phyloP scores from a whole-genome alignment of 2,888 invertebrate genomes.

The Leucophora obtusa region DNA sequence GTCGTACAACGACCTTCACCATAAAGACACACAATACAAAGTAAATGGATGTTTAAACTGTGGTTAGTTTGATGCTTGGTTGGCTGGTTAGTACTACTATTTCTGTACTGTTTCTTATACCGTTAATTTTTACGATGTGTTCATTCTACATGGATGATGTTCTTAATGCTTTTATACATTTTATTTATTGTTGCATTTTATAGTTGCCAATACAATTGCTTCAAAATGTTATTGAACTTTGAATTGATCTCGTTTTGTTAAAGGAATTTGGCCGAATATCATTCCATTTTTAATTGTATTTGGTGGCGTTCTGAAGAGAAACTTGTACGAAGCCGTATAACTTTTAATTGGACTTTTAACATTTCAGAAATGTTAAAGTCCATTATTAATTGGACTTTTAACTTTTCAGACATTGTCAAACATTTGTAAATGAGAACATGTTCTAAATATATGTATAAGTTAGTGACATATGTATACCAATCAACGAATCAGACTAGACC shows the following conservation, averaged over 20 bases:
- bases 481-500: conserved; percentile 1
- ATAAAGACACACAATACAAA: conserved; percentile 33
- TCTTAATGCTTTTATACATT: conserved; percentile 9
- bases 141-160: conserved; percentile 13
- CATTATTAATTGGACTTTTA: conserved; percentile 56
- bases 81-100: conserved; percentile 1
- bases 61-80: conserved; percentile 15
- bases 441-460: background rate
- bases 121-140: conserved; percentile 50
- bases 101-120: conserved; percentile 38
- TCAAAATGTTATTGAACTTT: conserved; percentile 34
- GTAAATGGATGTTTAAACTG: conserved; percentile 19
- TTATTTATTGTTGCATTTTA: conserved; percentile 18
- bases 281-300: background rate
- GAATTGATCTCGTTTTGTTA: conserved; percentile 51
- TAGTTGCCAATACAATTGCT: conserved; percentile 38
- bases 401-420: conserved; percentile 40
- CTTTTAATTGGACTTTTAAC: conserved; percentile 54
- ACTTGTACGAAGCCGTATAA: too few relatives aligned
- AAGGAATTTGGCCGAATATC: conserved; percentile 28
- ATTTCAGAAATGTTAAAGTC: too few relatives aligned
- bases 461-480: conserved; percentile 8
- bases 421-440: background rate
- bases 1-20: conserved; percentile 75
- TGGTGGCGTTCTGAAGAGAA: background rate